Evolutionary conservation across 2,797 vertebrate genomes (phyloP).

Genomic region (Brachyalestes nurse): DNA sequence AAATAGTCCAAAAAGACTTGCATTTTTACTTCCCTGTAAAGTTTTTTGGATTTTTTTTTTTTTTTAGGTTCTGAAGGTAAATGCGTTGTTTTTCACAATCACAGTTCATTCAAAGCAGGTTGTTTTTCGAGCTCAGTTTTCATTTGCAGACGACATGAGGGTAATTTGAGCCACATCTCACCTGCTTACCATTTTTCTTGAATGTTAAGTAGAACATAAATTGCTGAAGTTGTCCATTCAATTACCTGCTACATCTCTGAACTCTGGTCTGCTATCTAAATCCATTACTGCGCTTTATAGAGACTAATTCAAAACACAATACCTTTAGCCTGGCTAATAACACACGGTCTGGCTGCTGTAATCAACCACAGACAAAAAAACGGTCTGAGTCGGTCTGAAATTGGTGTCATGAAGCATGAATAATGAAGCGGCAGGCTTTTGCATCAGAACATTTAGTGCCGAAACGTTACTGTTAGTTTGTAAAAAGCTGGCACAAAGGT

Average conservation of each 20-base stretch:
- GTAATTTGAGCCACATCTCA: neutral
- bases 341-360: neutral
- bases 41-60: too few species aligned
- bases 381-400: neutral
- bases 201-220: neutral
- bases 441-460: neutral
- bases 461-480: neutral
- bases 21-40: too few species aligned
- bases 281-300: neutral
- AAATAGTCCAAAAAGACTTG: too few species aligned
- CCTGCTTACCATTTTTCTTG: neutral
- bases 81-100: too few species aligned
- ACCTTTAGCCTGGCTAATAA: neutral
- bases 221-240: neutral
- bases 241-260: neutral
- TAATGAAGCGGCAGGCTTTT: neutral
- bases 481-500: neutral
- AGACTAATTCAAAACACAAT: neutral
- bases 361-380: neutral
- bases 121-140: too few species aligned
- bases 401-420: neutral
- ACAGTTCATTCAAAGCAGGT: too few species aligned
- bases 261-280: neutral
- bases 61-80: too few species aligned
- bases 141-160: too few species aligned